phyloP scores from a whole-genome alignment of 2,888 invertebrate species.

The Subacronicta megacephala region DNA sequence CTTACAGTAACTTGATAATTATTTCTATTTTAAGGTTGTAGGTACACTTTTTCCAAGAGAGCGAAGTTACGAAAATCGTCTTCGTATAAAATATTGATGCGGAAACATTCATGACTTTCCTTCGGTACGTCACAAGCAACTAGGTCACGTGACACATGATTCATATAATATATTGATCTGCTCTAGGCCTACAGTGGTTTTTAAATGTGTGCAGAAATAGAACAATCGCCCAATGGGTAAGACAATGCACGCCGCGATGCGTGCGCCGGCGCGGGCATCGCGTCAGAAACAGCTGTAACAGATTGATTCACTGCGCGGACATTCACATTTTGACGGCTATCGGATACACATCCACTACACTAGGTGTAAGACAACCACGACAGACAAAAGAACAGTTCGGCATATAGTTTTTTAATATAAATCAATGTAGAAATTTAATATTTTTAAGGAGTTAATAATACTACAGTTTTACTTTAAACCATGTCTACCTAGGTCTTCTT shows the following conservation, averaged over 20 bases:
- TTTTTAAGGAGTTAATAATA: not conserved
- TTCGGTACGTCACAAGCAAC: conserved; percentile 16
- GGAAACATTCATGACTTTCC: conserved; percentile 27
- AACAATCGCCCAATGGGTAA: conserved; percentile 68
- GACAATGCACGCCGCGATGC: conserved; percentile 73
- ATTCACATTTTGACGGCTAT: conserved; percentile 40
- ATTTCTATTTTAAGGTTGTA: too few relatives aligned
- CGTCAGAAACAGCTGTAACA: conserved; percentile 80
- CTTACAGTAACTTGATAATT: too few relatives aligned
- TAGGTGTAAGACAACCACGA: conserved; percentile 17
- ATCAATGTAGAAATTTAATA: not conserved
- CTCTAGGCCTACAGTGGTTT: conserved; percentile 76
- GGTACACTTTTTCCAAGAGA: not conserved
- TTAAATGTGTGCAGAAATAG: conserved; percentile 73
- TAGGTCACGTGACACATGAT: conserved; percentile 20
- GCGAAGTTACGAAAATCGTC: not conserved
- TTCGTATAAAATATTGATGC: conserved; percentile 4
- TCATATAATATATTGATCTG: conserved; percentile 54
- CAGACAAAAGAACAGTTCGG: not conserved
- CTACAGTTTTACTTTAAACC: too few relatives aligned
- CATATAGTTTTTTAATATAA: not conserved
- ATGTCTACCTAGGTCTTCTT: too few relatives aligned
- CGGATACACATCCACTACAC: conserved; percentile 34
- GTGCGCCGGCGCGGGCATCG: conserved; percentile 46
- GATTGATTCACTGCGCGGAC: conserved; percentile 75